Evolutionary conservation across 2,797 vertebrate species (phyloP).

Genomic region (Sternarchorhynchus goeldii): DNA sequence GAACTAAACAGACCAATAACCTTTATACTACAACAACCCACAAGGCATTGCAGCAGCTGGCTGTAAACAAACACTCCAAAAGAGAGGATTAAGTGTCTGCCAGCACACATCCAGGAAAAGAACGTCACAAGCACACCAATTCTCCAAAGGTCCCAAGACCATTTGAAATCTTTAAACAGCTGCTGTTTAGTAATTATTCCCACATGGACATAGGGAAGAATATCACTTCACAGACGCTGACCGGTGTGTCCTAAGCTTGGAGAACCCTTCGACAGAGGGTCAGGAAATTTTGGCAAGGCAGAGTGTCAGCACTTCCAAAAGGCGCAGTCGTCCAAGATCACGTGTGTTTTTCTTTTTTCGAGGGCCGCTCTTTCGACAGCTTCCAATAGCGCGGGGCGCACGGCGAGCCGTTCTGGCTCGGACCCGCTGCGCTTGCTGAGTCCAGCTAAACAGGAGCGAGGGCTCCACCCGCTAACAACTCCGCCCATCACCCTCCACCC

Average conservation of each 20-base stretch:
- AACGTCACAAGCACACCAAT: not conserved
- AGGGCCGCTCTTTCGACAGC: conserved; percentile 29
- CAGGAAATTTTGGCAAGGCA: conserved; percentile 17
- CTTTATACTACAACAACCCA: conserved; percentile 8
- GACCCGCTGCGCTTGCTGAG: not conserved
- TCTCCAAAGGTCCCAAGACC: conserved; percentile 11
- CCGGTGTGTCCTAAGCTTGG: conserved; percentile 3
- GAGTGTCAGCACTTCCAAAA: conserved; percentile 31
- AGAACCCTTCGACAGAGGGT: conserved; percentile 5
- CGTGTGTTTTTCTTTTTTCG: not conserved
- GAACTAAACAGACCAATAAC: conserved; percentile 13
- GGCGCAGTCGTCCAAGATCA: conserved; percentile 22
- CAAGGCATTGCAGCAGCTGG: conserved; percentile 11
- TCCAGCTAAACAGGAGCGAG: conserved; percentile 6
- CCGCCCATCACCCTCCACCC: too few species aligned
- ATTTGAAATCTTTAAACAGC: conserved; percentile 48
- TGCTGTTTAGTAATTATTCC: conserved; percentile 37
- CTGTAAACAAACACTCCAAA: conserved; percentile 37
- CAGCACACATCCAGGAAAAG: conserved; percentile 34
- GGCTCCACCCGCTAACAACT: too few species aligned
- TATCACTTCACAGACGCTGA: conserved; percentile 21
- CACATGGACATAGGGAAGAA: conserved; percentile 23
- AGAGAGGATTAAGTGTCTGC: conserved; percentile 18
- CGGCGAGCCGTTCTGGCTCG: conserved; percentile 5
- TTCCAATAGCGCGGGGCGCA: conserved; percentile 31